Base-by-base conservation (phyloP, 2,797 vertebrate genomes). In the Fringilla coelebs region DNA sequence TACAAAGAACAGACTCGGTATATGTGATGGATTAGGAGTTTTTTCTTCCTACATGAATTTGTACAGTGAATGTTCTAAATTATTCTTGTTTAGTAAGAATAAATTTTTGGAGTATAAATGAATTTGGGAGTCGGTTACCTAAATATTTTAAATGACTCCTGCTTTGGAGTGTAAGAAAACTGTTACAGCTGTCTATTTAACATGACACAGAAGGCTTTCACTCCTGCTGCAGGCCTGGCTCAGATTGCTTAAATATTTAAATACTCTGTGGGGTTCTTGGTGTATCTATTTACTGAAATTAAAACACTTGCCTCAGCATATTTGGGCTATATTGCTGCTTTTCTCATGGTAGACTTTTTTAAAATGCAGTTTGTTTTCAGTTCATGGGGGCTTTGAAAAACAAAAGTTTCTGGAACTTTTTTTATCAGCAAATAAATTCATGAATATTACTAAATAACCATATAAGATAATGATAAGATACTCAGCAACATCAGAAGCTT, bases 371-470 rank as follows among this genome's bases (percentile, higher is more conserved):
- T 48, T 74, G 22, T 2, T 32, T 63, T 49, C 38, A 29, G 25
- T 24, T 72, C 48, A 46, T 80, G 63, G 10, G 9, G 10, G 40
- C 26, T 52, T 65, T 28, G 6, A 31, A 32, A 46, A 70, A 36
- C 31, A 48, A 31, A 62, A 34, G 45, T 52, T 66, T 66, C 43
- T 88, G 43, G 67, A 93, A 92, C 34, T 75, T 89, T 68, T 82
- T 51, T 19, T 5, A 81, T 57, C 40, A 85, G 40, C 17, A 71
- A 86, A 24, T 38, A 87, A 94, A 89, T 92, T 90, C 63, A 95
- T 91, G 88, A 95, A 78, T 90, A 82, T 65, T 70, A 52, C 54
- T 60, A 80, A 96, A 78, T 63, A 74, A 84, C 17, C 61, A 70
- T 25, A 38, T 54, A 48, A 65, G 20, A 67, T 46, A 88, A 36